phyloP scores from a whole-genome alignment of 2,797 vertebrate species.

The Buphagus erythrorhynchus region DNA sequence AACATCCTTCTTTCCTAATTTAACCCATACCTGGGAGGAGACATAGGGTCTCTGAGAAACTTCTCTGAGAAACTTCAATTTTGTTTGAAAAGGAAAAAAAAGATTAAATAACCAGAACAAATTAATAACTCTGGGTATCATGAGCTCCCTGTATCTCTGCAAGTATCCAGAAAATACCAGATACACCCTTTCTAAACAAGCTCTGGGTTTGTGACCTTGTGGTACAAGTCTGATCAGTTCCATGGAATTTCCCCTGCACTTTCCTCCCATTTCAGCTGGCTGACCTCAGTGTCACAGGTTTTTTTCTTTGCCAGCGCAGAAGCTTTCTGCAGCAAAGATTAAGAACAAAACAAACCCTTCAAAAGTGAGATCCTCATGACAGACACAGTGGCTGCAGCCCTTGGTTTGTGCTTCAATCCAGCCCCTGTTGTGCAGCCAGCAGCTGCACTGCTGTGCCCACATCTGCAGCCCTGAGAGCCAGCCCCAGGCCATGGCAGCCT shows the following conservation, averaged over 20 bases:
- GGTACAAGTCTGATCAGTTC: background rate
- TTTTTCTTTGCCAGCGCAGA: background rate
- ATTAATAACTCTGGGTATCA: background rate
- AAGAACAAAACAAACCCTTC: background rate
- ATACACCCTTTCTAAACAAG: background rate
- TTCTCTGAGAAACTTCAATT: background rate
- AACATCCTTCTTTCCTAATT: background rate
- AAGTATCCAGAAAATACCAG: slow-evolving; percentile 17
- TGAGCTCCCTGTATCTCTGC: background rate
- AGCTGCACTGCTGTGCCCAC: background rate
- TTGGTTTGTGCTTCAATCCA: background rate
- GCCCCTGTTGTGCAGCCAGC: background rate
- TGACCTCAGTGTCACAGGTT: background rate
- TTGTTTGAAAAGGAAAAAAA: background rate
- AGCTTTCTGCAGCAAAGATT: background rate
- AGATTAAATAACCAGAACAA: background rate
- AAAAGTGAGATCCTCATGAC: background rate
- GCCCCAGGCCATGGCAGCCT: background rate
- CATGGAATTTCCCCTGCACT: background rate
- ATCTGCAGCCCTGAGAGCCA: background rate
- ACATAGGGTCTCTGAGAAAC: background rate
- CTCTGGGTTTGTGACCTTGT: background rate
- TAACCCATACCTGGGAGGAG: background rate
- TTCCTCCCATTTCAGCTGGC: background rate
- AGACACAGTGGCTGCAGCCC: background rate